Conservation (phyloP, 2,888 invertebrate genomes). For the Omphaloscelis lunosa region DNA sequence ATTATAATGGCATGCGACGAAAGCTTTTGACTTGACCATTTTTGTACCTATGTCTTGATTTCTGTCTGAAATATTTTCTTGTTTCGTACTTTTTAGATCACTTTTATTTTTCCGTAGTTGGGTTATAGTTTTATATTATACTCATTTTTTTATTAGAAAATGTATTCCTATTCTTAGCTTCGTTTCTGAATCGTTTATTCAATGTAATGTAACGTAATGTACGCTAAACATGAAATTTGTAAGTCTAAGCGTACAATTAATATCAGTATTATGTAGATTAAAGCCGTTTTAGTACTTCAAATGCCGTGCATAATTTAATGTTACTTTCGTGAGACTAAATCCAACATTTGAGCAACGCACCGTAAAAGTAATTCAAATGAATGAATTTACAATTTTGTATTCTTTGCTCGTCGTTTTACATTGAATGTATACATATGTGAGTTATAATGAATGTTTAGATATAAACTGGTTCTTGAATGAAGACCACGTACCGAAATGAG, state of each 20-base stretch:
- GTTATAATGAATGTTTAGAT: conserved; percentile 59
- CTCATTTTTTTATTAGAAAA: conserved; percentile 46
- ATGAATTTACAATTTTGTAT: conserved; percentile 65
- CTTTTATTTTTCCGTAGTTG: no score
- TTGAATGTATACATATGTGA: conserved; percentile 51
- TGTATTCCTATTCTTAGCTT: conserved; percentile 30
- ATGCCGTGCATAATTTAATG: conserved; percentile 58
- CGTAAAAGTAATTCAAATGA: conserved; percentile 65
- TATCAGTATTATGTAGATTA: conserved; percentile 58
- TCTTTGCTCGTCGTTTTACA: conserved; percentile 54
- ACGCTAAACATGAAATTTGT: conserved; percentile 45
- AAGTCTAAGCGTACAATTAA: conserved; percentile 57
- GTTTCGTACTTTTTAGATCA: no score
- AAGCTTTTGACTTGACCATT: no score
- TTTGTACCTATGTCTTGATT: no score
- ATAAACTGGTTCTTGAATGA: conserved; percentile 69
- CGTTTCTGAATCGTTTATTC: conserved; percentile 35
- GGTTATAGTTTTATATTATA: no score
- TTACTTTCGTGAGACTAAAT: conserved; percentile 59
- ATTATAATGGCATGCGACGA: no score
- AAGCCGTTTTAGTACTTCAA: conserved; percentile 44
- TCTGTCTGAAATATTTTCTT: no score
- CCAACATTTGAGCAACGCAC: conserved; percentile 53
- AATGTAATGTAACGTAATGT: conserved; percentile 29
- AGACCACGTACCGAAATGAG: conserved; percentile 57